Evolutionary conservation across 2,888 invertebrate genomes (phyloP).

Genomic region (Callosobruchus maculatus): DNA sequence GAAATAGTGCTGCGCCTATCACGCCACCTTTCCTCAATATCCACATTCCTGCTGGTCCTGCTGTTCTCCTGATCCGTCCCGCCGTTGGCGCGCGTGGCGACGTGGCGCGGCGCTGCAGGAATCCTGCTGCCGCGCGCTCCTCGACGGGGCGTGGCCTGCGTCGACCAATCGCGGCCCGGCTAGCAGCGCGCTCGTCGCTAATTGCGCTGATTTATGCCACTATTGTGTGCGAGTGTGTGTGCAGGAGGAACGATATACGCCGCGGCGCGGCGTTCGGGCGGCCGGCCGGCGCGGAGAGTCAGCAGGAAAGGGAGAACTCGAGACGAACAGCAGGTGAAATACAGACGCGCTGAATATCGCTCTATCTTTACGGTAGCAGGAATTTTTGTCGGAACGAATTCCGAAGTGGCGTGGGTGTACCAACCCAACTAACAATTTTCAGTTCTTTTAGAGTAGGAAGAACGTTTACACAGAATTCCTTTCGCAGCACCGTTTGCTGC

Average conservation of each 20-base stretch:
- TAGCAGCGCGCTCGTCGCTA: constrained; percentile 52
- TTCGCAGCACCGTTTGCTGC: too few species aligned
- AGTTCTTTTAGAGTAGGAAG: too few species aligned
- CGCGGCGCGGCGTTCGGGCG: too few species aligned
- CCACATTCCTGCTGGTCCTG: not conserved
- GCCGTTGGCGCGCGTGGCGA: not conserved
- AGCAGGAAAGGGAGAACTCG: constrained; percentile 1
- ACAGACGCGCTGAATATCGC: not conserved
- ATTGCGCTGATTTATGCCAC: constrained; percentile 92
- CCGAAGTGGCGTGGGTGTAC: not conserved
- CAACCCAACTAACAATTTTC: not conserved
- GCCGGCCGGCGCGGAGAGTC: not conserved
- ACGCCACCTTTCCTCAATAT: not conserved
- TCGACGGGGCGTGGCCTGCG: not conserved
- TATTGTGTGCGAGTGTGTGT: constrained; percentile 58
- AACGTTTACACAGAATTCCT: too few species aligned
- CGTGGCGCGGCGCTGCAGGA: not conserved
- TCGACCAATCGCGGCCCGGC: not conserved
- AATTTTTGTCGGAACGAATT: constrained; percentile 39
- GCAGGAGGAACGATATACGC: not conserved
- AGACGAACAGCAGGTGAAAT: not conserved
- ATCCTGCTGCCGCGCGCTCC: not conserved
- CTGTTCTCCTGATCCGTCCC: not conserved
- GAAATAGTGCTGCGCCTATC: too few species aligned
- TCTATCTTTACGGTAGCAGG: not conserved